Evolutionary conservation across 2,113 vertebrate species (phyloP).

Genomic region (Montifringilla adamsi): DNA sequence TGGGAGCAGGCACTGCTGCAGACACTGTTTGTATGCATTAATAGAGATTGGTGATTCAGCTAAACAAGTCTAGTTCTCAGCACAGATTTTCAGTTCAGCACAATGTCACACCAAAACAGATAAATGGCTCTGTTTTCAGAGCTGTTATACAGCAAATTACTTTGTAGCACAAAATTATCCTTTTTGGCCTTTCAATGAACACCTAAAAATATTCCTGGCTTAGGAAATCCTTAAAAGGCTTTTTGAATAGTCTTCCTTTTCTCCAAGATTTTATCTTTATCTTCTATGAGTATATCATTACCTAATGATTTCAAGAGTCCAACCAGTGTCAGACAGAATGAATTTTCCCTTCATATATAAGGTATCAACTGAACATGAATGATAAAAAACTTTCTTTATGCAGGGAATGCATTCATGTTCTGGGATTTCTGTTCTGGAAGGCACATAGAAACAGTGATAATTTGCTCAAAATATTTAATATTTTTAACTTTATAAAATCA

Average conservation of each 20-base stretch:
- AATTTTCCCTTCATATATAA: not conserved
- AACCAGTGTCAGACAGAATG: not conserved
- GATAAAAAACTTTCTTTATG: not conserved
- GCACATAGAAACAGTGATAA: not conserved
- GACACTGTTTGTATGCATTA: not conserved
- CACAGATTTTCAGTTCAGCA: not conserved
- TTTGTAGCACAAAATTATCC: not conserved
- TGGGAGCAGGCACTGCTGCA: not conserved
- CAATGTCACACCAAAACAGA: not conserved
- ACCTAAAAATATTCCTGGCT: not conserved
- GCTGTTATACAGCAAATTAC: not conserved
- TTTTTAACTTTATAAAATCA: not conserved
- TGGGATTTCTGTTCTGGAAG: not conserved
- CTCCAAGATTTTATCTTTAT: not conserved
- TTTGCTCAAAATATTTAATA: not conserved
- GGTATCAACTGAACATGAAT: not conserved
- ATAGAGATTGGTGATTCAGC: not conserved
- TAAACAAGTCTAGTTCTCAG: not conserved
- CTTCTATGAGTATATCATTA: not conserved
- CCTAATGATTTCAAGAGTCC: not conserved
- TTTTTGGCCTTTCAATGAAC: not conserved
- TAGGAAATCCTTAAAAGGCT: not conserved
- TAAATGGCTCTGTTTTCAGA: not conserved
- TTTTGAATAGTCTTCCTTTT: not conserved
- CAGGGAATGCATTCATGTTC: not conserved